phyloP scores from a whole-genome alignment of 2,888 invertebrate species.

The Gastracanthus pulcherrimus region DNA sequence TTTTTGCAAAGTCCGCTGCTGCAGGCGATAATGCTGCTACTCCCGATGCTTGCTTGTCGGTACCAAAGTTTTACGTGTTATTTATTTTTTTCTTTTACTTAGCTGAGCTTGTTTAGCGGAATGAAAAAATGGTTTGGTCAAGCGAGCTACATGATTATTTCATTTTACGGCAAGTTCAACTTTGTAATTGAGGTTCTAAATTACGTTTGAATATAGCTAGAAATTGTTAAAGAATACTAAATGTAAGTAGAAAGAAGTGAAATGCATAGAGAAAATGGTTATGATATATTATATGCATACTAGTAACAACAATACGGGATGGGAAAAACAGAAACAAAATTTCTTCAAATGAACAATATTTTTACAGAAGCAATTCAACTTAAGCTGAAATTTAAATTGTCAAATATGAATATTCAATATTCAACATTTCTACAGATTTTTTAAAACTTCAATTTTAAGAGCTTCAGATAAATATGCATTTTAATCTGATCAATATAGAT shows the following conservation, averaged over 20 bases:
- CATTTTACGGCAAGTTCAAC: not conserved
- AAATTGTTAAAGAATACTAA: not conserved
- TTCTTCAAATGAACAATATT: no score
- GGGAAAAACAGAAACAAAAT: not conserved
- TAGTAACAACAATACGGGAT: not conserved
- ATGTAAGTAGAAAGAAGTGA: not conserved
- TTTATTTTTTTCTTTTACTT: slow-evolving; percentile 6
- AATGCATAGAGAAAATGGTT: not conserved
- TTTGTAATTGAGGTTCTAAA: not conserved
- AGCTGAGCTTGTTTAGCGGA: no score
- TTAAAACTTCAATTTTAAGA: no score
- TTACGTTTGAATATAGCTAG: not conserved
- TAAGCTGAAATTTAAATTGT: no score
- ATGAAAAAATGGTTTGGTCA: not conserved
- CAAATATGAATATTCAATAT: no score
- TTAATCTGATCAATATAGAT: no score
- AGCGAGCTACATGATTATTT: not conserved
- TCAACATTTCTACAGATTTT: no score
- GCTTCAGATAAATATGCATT: no score
- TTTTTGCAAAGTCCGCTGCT: not conserved
- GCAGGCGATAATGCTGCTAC: not conserved
- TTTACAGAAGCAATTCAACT: no score
- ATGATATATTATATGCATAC: not conserved
- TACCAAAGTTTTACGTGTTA: not conserved
- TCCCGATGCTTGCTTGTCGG: not conserved